Base-by-base conservation (phyloP, 2,888 invertebrate genomes). In the Heliconius hortense region DNA sequence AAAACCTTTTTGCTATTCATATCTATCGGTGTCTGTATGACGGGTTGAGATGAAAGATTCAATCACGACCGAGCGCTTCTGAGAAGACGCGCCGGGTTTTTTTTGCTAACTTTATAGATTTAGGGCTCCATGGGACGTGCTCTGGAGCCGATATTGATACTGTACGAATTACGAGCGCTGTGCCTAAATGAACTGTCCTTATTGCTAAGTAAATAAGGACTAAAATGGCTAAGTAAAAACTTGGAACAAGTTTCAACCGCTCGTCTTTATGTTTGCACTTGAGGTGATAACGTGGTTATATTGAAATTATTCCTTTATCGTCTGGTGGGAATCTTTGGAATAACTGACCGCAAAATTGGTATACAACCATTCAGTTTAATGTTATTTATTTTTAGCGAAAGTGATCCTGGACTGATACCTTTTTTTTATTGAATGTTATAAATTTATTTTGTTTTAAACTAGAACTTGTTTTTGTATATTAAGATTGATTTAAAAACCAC, bases 51-150 rank as follows among this genome's bases (percentile, higher is more conserved):
- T 88, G 89, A 88, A 89, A 90, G 89, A 90, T 91, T 91, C 90
- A 91, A 91, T 91, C 92, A 91, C 89, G 88, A 86, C 79, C 83
- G 84, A 82, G 81, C 85, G 89, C 86, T 93, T 92, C 91, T 86
- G 86, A 90, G 91, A 92, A 92, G 85, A 79, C 82, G 82, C 82
- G 70, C 78, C 79, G 76, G 76, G 24, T 15, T 79, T 88, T 90
- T 59, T 88, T 87, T 85, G 85, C 82, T 77, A 77, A 77, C 74
- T 80, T 78, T 79, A 86, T 84, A 84, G 84, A 87, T 88, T 88
- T 87, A 83, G 91, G 86, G 88, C 83, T 81, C 85, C 83, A 78
- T 77, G 77, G 76, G 78, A 79, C 80, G 80, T 79, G 79, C 77
- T 79, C 39, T 74, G 75, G 77, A 79, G 77, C 80, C 78, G 72